These are phyloP conservation scores for Pandemis corylana DNA, from an alignment of 2,888 invertebrate species.

Conservation along the genomic window DNA sequence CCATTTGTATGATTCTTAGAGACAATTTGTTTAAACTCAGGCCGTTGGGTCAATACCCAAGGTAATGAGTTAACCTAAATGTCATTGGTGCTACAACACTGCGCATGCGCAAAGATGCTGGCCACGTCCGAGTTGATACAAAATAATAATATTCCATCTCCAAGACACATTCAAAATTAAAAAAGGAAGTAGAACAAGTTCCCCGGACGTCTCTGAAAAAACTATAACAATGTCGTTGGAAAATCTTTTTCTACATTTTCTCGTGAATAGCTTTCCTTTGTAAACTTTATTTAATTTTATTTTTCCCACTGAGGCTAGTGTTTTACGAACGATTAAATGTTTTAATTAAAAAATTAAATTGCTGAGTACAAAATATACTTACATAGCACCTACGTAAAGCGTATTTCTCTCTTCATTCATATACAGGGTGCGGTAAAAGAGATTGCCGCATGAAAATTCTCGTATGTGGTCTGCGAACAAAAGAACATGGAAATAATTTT, in stretches of 20 bases:
- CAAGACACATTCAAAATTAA: neutral
- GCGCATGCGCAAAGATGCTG: neutral
- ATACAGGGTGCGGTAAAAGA: slow-evolving; percentile 86
- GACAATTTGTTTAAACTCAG: slow-evolving; percentile 12
- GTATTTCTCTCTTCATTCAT: slow-evolving; percentile 85
- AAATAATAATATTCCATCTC: neutral
- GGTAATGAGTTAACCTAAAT: neutral
- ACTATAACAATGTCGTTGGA: slow-evolving; percentile 34
- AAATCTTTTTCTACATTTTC: slow-evolving; percentile 32
- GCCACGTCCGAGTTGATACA: neutral
- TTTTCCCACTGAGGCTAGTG: slow-evolving; percentile 38
- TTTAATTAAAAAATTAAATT: slow-evolving; percentile 33
- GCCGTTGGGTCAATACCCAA: slow-evolving; percentile 9
- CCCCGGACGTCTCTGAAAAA: slow-evolving; percentile 2
- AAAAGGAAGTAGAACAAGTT: slow-evolving; percentile 13
- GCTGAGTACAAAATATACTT: slow-evolving; percentile 61
- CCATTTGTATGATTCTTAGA: slow-evolving; percentile 25
- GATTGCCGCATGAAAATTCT: slow-evolving; percentile 86
- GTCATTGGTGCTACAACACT: neutral
- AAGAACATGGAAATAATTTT: slow-evolving; percentile 50
- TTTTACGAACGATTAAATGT: slow-evolving; percentile 39
- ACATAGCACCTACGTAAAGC: slow-evolving; percentile 88
- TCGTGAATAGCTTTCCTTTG: slow-evolving; percentile 23
- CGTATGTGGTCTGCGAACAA: slow-evolving; percentile 85
- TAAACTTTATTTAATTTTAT: slow-evolving; percentile 44